These are phyloP conservation scores for Norana najaformis DNA, from an alignment of 2,888 invertebrate species.

Conservation along the genomic window DNA sequence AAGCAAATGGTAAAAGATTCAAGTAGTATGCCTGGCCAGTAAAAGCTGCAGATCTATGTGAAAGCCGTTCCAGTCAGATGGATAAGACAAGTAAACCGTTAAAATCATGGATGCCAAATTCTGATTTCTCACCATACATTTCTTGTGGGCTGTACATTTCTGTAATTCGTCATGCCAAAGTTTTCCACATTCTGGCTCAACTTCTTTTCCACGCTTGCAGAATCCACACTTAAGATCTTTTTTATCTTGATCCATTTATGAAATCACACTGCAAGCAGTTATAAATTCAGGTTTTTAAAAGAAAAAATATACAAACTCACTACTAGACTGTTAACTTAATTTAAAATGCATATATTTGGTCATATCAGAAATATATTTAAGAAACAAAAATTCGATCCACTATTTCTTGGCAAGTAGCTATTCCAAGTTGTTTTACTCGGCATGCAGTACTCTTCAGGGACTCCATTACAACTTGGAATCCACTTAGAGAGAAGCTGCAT, in stretches of 20 bases:
- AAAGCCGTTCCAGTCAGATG: neutral
- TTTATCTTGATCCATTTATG: conserved; percentile 18
- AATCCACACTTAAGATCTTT: conserved; percentile 45
- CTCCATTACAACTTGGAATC: neutral
- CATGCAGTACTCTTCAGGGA: neutral
- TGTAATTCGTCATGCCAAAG: conserved; percentile 42
- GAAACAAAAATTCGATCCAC: too few species aligned
- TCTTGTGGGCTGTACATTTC: conserved; percentile 47
- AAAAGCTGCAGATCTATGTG: too few species aligned
- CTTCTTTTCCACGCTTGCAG: conserved; percentile 45
- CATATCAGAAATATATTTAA: too few species aligned
- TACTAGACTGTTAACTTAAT: too few species aligned
- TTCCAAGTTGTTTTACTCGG: neutral
- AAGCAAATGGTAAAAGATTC: too few species aligned
- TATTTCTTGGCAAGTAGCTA: too few species aligned
- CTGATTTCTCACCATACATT: conserved; percentile 47
- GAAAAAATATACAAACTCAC: neutral
- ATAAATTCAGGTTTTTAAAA: neutral
- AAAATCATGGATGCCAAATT: neutral
- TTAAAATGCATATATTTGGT: neutral
- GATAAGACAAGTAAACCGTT: neutral
- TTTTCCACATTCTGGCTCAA: conserved; percentile 45
- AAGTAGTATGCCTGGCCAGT: too few species aligned
- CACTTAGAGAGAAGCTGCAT: neutral
- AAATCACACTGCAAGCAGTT: neutral